phyloP scores from a whole-genome alignment of 2,888 invertebrate species.

The Heliconius ethilla region DNA sequence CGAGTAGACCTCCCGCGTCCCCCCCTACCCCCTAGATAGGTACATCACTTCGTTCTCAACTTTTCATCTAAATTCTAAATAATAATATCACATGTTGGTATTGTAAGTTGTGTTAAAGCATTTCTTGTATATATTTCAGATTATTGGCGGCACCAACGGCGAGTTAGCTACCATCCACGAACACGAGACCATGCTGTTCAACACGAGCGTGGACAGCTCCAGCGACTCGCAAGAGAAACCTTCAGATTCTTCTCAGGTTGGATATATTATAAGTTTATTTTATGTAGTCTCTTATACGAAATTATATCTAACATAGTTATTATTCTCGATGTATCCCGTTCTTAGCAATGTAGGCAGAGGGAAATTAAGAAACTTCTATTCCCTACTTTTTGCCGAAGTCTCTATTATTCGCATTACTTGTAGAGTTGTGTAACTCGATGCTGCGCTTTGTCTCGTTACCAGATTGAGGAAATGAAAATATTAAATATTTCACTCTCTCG shows the following conservation, averaged over 20 bases:
- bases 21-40: no score
- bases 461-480: neutral
- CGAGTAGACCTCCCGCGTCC: no score
- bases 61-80: no score
- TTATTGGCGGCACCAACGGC: constrained; percentile 72
- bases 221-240: constrained; percentile 81
- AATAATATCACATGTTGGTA: no score
- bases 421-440: neutral
- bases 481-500: neutral
- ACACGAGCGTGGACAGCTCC: constrained; percentile 84
- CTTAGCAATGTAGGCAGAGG: no score
- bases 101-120: neutral
- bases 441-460: neutral
- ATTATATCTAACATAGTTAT: no score
- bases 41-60: no score
- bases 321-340: no score
- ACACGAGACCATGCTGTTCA: constrained; percentile 94
- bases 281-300: neutral
- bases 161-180: constrained; percentile 97
- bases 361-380: no score
- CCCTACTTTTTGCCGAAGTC: no score
- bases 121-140: constrained; percentile 50
- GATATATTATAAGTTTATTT: neutral
- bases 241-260: constrained; percentile 72
- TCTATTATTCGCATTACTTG: no score